Percentiles rank a stretch among this genome's conserved stretches.
Evolutionary conservation across 1,140 invertebrate genomes (phyloP).

Genomic region (Pantala flavescens): DNA sequence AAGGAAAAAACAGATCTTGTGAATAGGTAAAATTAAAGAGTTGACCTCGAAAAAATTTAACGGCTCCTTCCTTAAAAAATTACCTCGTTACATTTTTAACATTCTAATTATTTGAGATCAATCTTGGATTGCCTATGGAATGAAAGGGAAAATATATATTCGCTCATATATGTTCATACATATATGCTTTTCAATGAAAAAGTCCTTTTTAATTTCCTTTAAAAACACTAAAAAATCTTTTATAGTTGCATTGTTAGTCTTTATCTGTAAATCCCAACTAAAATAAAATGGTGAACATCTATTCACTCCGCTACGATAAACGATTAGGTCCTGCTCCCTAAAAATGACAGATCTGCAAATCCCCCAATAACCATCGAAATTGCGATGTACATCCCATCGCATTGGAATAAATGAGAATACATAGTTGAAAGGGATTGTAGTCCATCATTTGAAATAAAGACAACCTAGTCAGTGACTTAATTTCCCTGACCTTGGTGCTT

Average conservation of each 20-base stretch:
- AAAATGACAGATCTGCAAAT: background rate
- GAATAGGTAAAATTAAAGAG: background rate
- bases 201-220: background rate
- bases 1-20: constrained; percentile 7
- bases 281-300: constrained; percentile 4
- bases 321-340: background rate
- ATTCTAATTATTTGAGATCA: background rate
- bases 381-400: background rate
- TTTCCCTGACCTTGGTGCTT: background rate
- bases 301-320: constrained; percentile 2
- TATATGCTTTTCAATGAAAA: background rate
- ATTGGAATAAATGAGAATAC: background rate
- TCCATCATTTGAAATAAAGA: background rate
- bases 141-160: constrained; percentile 8
- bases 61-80: background rate
- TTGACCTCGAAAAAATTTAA: background rate
- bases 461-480: background rate
- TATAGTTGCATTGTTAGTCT: constrained; percentile 7
- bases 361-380: background rate
- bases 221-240: constrained; percentile 8
- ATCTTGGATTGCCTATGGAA: constrained; percentile 9
- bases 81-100: background rate
- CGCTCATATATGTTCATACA: constrained; percentile 2
- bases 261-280: constrained; percentile 3
- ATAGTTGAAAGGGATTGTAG: background rate